Evolutionary conservation across 92 coral and sea anemone genomes (phyloP).

Genomic region (Epizoanthus scotinus): DNA sequence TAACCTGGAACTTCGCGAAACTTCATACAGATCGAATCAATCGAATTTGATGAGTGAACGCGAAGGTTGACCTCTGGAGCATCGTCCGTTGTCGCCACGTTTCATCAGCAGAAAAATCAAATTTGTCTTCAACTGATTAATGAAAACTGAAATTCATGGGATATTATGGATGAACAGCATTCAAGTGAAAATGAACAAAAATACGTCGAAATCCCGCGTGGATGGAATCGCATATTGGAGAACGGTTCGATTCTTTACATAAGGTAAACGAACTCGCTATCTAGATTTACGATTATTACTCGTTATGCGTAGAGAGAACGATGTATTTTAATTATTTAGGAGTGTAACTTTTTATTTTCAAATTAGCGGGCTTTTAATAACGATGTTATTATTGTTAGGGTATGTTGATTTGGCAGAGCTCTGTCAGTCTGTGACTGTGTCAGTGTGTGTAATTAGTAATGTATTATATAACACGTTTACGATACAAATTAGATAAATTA

Average conservation of each 20-base stretch:
- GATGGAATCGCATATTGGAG: constrained; percentile 94
- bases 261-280: constrained; percentile 60
- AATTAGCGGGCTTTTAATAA: constrained; percentile 6
- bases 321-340: neutral
- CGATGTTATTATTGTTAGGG: constrained; percentile 1
- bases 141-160: constrained; percentile 60
- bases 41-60: constrained; percentile 22
- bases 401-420: too few relatives aligned
- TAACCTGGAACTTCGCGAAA: constrained; percentile 26
- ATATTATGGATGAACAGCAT: constrained; percentile 71
- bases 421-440: too few relatives aligned
- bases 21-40: constrained; percentile 20
- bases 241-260: constrained; percentile 90
- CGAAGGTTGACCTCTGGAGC: constrained; percentile 34
- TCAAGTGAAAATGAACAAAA: constrained; percentile 58
- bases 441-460: too few relatives aligned
- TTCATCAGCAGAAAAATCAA: neutral
- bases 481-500: too few relatives aligned
- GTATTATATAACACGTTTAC: too few relatives aligned
- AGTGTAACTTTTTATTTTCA: neutral
- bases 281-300: neutral
- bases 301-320: neutral
- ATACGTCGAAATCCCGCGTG: constrained; percentile 90
- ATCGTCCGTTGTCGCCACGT: constrained; percentile 27
- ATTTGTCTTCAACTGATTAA: neutral